Percentiles rank a stretch among this genome's conserved stretches.
Conservation (phyloP, 1,140 invertebrate species). For the Telenomus remus region DNA sequence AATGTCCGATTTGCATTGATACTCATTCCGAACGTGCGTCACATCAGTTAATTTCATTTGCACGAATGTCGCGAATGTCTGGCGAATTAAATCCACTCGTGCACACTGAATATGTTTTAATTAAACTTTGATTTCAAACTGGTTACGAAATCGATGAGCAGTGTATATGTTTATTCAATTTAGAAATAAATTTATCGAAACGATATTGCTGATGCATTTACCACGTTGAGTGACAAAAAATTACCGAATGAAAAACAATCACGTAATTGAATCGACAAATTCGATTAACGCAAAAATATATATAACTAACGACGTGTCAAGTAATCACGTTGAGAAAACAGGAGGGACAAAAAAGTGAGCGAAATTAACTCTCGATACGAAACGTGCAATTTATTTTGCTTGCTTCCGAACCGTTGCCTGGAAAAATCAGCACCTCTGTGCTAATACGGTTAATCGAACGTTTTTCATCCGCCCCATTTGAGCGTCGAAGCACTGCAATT, state of each 20-base stretch:
- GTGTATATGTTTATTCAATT: too few relatives aligned
- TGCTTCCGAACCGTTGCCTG: background rate
- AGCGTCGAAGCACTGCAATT: slow-evolving; percentile 15
- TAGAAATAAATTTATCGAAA: too few relatives aligned
- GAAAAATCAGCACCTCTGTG: slow-evolving; percentile 9
- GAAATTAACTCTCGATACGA: too few relatives aligned
- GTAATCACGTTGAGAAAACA: too few relatives aligned
- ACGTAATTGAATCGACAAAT: too few relatives aligned
- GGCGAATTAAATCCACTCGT: background rate
- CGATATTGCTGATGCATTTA: too few relatives aligned
- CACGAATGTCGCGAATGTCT: background rate
- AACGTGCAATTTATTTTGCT: slow-evolving; percentile 1
- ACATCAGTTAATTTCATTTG: slow-evolving; percentile 16
- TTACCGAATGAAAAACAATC: too few relatives aligned
- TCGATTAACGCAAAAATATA: too few relatives aligned
- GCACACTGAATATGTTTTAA: background rate
- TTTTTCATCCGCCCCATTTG: slow-evolving; percentile 28
- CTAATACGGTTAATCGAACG: slow-evolving; percentile 17
- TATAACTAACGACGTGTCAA: too few relatives aligned
- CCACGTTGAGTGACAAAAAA: too few relatives aligned
- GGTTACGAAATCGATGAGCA: too few relatives aligned
- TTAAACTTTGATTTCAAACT: background rate
- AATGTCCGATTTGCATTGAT: slow-evolving; percentile 12
- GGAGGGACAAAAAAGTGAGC: too few relatives aligned
- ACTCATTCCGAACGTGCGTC: background rate